phyloP scores from a whole-genome alignment of 1,140 invertebrate species.

The Drosophila funebris region DNA sequence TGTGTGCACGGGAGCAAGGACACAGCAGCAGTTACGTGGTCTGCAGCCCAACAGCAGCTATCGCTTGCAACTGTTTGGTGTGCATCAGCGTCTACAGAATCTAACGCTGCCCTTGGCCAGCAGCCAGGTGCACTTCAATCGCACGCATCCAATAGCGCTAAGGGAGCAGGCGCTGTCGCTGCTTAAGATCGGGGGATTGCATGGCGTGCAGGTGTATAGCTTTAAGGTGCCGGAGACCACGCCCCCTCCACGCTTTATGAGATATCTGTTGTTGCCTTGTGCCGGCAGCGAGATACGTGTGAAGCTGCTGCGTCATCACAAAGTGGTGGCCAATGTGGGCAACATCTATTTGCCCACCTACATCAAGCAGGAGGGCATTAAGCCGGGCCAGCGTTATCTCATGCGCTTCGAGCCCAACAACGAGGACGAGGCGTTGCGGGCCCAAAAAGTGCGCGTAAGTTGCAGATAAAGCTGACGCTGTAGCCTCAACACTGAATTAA shows the following conservation, averaged over 20 bases:
- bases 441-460: conserved; percentile 77
- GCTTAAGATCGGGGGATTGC: conserved; percentile 69
- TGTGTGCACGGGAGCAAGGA: conserved; percentile 73
- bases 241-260: conserved; percentile 39
- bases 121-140: conserved; percentile 67
- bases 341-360: conserved; percentile 76
- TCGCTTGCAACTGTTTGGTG: conserved; percentile 72
- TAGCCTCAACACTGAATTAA: background rate
- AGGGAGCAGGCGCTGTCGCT: conserved; percentile 58
- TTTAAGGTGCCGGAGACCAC: conserved; percentile 69
- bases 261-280: conserved; percentile 73
- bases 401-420: conserved; percentile 78
- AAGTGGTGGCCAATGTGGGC: conserved; percentile 39
- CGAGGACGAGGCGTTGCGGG: conserved; percentile 72
- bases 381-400: conserved; percentile 64
- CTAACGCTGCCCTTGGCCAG: conserved; percentile 68
- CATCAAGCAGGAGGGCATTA: conserved; percentile 54
- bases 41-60: conserved; percentile 69
- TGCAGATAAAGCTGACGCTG: background rate
- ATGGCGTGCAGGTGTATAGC: conserved; percentile 75
- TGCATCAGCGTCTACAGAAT: conserved; percentile 72
- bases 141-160: conserved; percentile 66
- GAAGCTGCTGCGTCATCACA: conserved; percentile 56
- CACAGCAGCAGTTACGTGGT: conserved; percentile 63
- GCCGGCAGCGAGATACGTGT: conserved; percentile 76